Evolutionary conservation across 2,888 invertebrate species (phyloP), one percentile per base, ranked within the genome.

Genomic region (Lasiommata megera): DNA sequence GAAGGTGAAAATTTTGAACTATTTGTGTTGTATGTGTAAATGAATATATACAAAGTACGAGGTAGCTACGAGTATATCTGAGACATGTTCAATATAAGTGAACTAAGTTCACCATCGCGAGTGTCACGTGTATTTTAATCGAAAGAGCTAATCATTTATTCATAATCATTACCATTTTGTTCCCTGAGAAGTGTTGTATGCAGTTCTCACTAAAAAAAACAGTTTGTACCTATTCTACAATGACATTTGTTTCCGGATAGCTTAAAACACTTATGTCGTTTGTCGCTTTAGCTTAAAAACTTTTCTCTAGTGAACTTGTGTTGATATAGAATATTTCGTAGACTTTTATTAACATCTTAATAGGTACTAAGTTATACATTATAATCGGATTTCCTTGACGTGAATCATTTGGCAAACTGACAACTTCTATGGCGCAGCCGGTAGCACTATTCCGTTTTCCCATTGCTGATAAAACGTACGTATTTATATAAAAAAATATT

Each of bases 191-290:
- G 43, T 23, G 28, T 23, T 23, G 5, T 5, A 23, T 23, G 28
- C 12, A 1, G 12, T 28, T 23, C 43, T 23, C 17, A 1, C 17
- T 40, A 9, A 17, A 40, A 40, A 17, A 40, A 40, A 6, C 17
- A 40, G 18, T 40, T 40, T 18, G 18, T 40, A 18, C 7, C n/a
- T 12, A 28, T 43, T 28, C 23, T 6, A 43, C 43, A 43, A 1
- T 43, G 43, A 43, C 43, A 43, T 43, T 23, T 43, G 28, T 43
- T 23, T 43, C 23, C 23, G 43, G n/a, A 43, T 28, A 12, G 43
- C 12, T 41, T 7, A 43, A 12, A 43, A 12, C 12, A 12, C 1
- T 9, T 6, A 8, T 23, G 0, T 18, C 11, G 34, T 34, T 34
- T 34, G 11, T 34, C 9, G 11, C 1, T 11, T 11, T 1, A 34